These are phyloP conservation scores for Eciton burchellii DNA, from an alignment of 1,140 invertebrate species.

Conservation along the genomic window DNA sequence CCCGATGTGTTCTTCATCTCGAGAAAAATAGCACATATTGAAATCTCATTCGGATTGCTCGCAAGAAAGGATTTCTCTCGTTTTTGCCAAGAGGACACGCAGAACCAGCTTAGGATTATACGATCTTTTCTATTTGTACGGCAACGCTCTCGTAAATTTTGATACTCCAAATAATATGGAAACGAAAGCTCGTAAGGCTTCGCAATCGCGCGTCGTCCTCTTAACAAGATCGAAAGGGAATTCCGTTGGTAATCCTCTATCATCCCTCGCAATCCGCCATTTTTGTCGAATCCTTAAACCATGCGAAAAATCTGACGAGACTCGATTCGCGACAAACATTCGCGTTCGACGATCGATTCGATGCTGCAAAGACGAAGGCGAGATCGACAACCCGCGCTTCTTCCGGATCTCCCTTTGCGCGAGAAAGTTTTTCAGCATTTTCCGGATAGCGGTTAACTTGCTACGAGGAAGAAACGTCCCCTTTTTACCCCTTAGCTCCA, in stretches of 20 bases:
- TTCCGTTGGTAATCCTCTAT: neutral
- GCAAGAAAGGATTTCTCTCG: neutral
- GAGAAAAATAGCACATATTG: constrained; percentile 8
- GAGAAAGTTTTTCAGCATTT: constrained; percentile 58
- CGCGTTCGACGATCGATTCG: constrained; percentile 32
- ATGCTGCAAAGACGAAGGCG: constrained; percentile 28
- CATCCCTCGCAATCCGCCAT: neutral
- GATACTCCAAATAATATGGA: too few relatives aligned
- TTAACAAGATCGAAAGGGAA: neutral
- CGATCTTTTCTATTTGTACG: neutral
- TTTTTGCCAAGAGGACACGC: neutral
- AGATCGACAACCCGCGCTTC: constrained; percentile 18
- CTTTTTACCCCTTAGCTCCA: constrained; percentile 24
- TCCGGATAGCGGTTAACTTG: constrained; percentile 64
- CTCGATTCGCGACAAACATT: constrained; percentile 45
- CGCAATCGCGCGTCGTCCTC: too few relatives aligned
- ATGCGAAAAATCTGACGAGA: constrained; percentile 27
- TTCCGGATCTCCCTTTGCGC: constrained; percentile 3
- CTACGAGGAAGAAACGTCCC: constrained; percentile 49
- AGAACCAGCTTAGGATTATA: neutral
- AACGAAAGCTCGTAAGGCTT: too few relatives aligned
- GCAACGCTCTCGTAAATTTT: too few relatives aligned
- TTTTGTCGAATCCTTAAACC: constrained; percentile 11
- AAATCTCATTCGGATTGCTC: constrained; percentile 1
- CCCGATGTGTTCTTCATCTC: constrained; percentile 16